Percentiles rank a stretch among this genome's conserved stretches.
Evolutionary conservation across 2,113 vertebrate species (phyloP).

Genomic region (Atrichornis clamosus): DNA sequence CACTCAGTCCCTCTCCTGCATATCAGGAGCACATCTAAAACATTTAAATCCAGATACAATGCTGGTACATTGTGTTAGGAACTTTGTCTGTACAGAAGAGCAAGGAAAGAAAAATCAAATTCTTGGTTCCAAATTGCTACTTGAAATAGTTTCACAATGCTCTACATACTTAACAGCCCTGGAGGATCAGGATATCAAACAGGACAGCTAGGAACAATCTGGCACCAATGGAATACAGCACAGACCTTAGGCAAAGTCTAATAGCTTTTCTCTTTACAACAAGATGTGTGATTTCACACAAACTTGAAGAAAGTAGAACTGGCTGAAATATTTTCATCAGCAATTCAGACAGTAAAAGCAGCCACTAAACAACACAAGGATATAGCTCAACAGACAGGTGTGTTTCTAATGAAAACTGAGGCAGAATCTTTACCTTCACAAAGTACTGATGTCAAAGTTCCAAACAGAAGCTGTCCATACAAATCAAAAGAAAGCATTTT

Average conservation of each 20-base stretch:
- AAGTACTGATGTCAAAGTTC: background rate
- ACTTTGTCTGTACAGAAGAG: background rate
- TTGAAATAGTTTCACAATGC: background rate
- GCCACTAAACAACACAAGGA: background rate
- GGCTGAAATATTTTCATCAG: background rate
- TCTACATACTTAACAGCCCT: accelerated
- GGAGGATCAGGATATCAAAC: background rate
- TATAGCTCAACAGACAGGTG: background rate
- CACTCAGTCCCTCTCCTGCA: background rate
- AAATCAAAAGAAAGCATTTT: background rate
- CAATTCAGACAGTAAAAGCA: background rate
- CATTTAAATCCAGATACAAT: background rate
- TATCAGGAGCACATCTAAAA: background rate
- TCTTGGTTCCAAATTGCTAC: background rate
- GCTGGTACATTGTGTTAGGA: background rate
- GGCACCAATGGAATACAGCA: background rate
- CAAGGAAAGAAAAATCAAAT: background rate
- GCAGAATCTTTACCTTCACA: background rate
- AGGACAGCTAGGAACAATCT: background rate
- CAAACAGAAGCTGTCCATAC: background rate
- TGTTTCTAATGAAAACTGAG: background rate
- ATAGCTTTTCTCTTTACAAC: background rate
- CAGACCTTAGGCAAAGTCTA: background rate
- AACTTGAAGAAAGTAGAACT: background rate
- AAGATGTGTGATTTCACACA: background rate